Evolutionary conservation across 2,797 vertebrate species (phyloP), one percentile per base, ranked within the genome.

Genomic region (Phylloscopus collybita): DNA sequence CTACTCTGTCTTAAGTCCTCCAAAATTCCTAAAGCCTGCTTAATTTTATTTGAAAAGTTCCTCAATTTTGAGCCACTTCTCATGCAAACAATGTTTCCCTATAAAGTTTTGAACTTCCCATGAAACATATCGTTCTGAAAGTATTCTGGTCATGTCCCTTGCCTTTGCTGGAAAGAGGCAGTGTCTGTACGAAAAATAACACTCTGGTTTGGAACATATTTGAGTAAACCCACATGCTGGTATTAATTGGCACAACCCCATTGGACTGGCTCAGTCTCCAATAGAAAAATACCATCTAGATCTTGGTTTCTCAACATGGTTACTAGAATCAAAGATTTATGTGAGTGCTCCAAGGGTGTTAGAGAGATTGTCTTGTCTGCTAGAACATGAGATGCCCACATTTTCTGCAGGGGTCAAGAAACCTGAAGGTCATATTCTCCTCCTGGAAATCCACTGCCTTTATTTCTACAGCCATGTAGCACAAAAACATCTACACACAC

Each of bases 1-100:
- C 80, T 69, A 7, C 12, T 25, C 73, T 50, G 69, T 67, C 45
- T 92, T 17, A 50, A 36, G 29, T 44, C 34, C 45, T 82, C 61
- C 49, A 45, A 78, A 87, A 76, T 25, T 66, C 32, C 90, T 21
- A 11, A 80, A 78, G 12, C 51, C 61, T 83, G 38, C 54, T 40
- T 61, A 29, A 69, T 91, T 92, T 90, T 83, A 78, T 88, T 75
- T 83, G 47, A 86, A 36, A 91, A 78, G 47, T 69, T 73, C 54
- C 42, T 80, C 45, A 11, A 16, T 83, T 90, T 92, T 40, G 34
- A 75, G 36, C 30, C 66, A 69, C 65, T 92, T 96, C 54, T 86
- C 86, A 49, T 13, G 27, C 72, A 95, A 93, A 83, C 53, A 80
- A 22, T 16, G 7, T 69, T 69, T 86, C 76, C 42, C 25, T 69